Base-by-base conservation (phyloP, 2,888 invertebrate species). In the Amblyjoppa fuscipennis region DNA sequence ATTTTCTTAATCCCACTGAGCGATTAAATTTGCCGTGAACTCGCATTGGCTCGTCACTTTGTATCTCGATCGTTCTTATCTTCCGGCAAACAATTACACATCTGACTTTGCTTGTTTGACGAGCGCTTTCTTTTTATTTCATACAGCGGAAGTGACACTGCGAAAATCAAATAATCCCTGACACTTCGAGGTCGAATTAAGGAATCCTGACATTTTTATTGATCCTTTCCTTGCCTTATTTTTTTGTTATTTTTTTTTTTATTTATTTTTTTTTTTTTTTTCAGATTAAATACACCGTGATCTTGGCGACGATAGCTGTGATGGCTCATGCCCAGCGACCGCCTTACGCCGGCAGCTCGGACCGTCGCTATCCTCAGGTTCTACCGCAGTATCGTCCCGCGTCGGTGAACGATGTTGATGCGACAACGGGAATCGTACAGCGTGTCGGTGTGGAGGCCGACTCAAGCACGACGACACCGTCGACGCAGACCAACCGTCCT, bases 321-420 rank as follows among this genome's bases (percentile, higher is more conserved):
- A n/a, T 94, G 28, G 93, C 92, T 2, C 88, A 94, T 70, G 95
- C 95, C 1, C 97, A 97, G 92, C 95, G 97, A 34, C 96, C 96
- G 0, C 95, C 95, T 70, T 97, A 96, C 91, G 96, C 97, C 4
- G 96, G 96, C 9, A 90, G 93, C 0, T 95, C 96, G 0, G 95
- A 96, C 28, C 96, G 96, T n/a, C 95, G 95, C 86, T 81, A 77
- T 69, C 96, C 96, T 80, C 95, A 94, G 69, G 93, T 96, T 1
- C 85, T 91, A 5, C 91, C 91, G 3, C 91, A 90, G 38, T 90
- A 89, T 68, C 56, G 66, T 28, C 56, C 76, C 0, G 91, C 56
- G 85, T 92, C 6, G 88, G 90, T 49, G 89, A 90, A 66, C 85
- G 91, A 93, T 3, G 92, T 94, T 0, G 91, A 93, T 3, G 84